phyloP scores from a whole-genome alignment of 2,113 vertebrate genomes.

The Ictalurus furcatus region DNA sequence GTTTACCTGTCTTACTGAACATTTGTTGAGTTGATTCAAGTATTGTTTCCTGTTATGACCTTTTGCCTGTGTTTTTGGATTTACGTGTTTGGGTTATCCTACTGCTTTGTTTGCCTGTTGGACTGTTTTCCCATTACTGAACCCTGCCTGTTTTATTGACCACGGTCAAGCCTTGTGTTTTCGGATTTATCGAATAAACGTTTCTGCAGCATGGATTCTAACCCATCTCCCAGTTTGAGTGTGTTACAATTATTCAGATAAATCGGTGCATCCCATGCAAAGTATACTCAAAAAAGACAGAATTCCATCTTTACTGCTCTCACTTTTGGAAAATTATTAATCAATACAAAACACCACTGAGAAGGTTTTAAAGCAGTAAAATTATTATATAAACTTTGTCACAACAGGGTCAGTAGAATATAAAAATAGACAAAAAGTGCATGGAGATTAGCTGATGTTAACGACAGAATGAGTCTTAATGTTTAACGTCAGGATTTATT shows the following conservation, averaged over 20 bases:
- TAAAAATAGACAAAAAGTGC: neutral
- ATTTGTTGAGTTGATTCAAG: too few relatives aligned
- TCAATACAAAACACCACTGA: neutral
- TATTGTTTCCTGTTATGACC: too few relatives aligned
- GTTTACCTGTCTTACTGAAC: too few relatives aligned
- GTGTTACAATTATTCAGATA: neutral
- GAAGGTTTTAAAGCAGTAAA: neutral
- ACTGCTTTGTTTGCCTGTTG: too few relatives aligned
- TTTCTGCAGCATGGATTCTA: too few relatives aligned
- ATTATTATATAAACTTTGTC: neutral
- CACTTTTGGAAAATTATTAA: neutral
- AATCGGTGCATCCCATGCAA: neutral
- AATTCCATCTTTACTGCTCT: neutral
- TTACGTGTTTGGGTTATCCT: too few relatives aligned
- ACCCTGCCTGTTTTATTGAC: too few relatives aligned
- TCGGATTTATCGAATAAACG: too few relatives aligned
- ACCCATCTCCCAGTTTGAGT: too few relatives aligned
- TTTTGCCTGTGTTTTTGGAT: too few relatives aligned
- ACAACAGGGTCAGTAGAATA: neutral
- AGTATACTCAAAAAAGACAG: neutral
- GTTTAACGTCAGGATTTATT: neutral
- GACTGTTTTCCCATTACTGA: too few relatives aligned
- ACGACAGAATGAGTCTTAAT: neutral
- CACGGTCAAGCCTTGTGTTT: too few relatives aligned
- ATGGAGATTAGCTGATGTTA: slow-evolving; percentile 20